Evolutionary conservation across 2,113 vertebrate genomes (phyloP), one percentile per base, ranked within the genome.

Genomic region (Patagioenas fasciata): DNA sequence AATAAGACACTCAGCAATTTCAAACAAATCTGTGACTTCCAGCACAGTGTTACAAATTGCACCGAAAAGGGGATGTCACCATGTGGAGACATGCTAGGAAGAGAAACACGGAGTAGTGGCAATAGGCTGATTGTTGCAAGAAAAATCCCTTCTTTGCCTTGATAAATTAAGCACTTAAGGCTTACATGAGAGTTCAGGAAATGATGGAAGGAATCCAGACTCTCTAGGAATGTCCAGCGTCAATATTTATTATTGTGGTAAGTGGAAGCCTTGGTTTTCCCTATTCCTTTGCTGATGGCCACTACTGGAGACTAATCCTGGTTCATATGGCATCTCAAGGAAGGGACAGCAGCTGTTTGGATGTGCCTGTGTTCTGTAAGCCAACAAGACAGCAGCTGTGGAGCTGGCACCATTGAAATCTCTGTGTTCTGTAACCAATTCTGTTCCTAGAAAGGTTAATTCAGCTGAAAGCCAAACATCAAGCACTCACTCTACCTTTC

Each of bases 81-180:
- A 64, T 2, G 1, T 85, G 57, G 51, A 81, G 31, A 62, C 5
- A 0, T 8, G 69, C 69, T 8, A 10, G 65, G 79, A 67, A 54
- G 77, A 88, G 47, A 16, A 87, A 24, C 90, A 15, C 0, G 0
- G 10, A 69, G 7, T 24, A 54, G 2, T 28, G 54, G n/a, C 0
- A 0, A 44, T 36, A 58, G 65, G 28, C 12, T 0, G 25, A 62
- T 8, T 36, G 62, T 13, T 69, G 53, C 62, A 94, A 94, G 69
- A 84, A 29, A 74, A 78, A 40, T 28, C 51, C 62, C 48, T 66
- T 70, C n/a, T 79, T 81, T 89, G 48, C 28, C 11, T 42, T 36
- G 40, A 28, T 78, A 85, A 70, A 78, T 44, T 18, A 81, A 91
- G 70, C 13, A 72, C 53, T 87, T 67, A 34, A 0, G 4, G n/a